Evolutionary conservation across 2,888 invertebrate genomes (phyloP).

Genomic region (Carpatolechia fugitivella): DNA sequence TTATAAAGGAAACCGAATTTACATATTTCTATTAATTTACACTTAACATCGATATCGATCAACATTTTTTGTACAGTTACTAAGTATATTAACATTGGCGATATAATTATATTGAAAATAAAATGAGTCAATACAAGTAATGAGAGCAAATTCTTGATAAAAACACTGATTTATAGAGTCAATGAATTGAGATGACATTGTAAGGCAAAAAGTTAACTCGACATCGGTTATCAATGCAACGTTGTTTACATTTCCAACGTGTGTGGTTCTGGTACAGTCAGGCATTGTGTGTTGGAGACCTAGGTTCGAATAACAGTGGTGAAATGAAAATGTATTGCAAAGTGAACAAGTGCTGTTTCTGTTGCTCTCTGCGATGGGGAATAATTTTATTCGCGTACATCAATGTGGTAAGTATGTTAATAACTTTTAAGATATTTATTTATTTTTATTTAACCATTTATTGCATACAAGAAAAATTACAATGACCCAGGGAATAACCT

Average conservation of each 20-base stretch:
- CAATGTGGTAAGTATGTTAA: conserved; percentile 56
- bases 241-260: conserved; percentile 2
- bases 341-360: conserved; percentile 64
- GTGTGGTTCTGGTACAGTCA: neutral
- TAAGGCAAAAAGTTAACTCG: neutral
- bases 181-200: conserved; percentile 8
- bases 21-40: no score
- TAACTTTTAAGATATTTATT: neutral
- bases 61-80: no score
- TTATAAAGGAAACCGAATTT: no score
- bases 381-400: conserved; percentile 64
- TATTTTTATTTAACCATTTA: no score
- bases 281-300: neutral
- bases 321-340: conserved; percentile 31
- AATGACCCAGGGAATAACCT: no score
- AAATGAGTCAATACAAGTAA: neutral
- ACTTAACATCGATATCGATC: no score
- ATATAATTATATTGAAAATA: neutral
- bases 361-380: conserved; percentile 60
- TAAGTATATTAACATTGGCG: neutral
- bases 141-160: neutral
- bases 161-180: conserved; percentile 1
- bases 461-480: no score
- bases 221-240: conserved; percentile 5
- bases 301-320: neutral